Base-by-base conservation (phyloP, 2,113 vertebrate species). In the Platanista minor region DNA sequence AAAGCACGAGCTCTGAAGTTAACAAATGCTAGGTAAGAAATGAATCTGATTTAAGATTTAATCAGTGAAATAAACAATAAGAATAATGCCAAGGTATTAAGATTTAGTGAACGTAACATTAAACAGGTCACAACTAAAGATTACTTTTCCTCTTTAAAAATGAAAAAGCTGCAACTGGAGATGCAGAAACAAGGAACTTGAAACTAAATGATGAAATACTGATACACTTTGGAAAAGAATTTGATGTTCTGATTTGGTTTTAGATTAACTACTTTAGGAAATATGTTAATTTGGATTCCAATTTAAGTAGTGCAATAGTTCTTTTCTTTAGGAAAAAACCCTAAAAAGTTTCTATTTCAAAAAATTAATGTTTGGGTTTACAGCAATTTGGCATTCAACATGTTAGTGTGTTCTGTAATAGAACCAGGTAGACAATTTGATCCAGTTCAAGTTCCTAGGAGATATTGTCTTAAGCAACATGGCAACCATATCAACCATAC, bases 91-190 rank as follows among this genome's bases (percentile, higher is more conserved):
- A 61, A 25, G 7, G 33, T 39, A 94, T 67, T 90, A 87, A 64
- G 74, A 94, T 80, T 96, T 86, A 81, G 85, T 66, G 49, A 87
- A 17, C 64, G 3, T 66, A 72, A 90, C 94, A 96, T 75, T 95
- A 97, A 94, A 66, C 72, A 96, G 94, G 97, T 94, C 94, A 96
- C 80, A 92, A 87, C 75, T 84, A 92, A 95, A 91, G 89, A 96
- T 85, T 82, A 94, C 85, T 64, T 87, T 41, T 92, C 92, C 92
- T 97, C 91, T 97, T 97, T 97, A 97, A 98, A 98, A 97, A 97
- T 97, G 94, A 94, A 97, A 97, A 95, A 41, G 91, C 93, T 98
- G 93, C 86, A 98, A 97, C 15, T 93, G 67, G 96, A 97, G 96
- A 97, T 59, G n/a, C 33, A 95, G 71, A 94, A 94, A 82, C 83